Percentiles rank a stretch among this genome's conserved stretches.
Evolutionary conservation across 2,888 invertebrate genomes (phyloP).

Genomic region (Aphodius granarius): DNA sequence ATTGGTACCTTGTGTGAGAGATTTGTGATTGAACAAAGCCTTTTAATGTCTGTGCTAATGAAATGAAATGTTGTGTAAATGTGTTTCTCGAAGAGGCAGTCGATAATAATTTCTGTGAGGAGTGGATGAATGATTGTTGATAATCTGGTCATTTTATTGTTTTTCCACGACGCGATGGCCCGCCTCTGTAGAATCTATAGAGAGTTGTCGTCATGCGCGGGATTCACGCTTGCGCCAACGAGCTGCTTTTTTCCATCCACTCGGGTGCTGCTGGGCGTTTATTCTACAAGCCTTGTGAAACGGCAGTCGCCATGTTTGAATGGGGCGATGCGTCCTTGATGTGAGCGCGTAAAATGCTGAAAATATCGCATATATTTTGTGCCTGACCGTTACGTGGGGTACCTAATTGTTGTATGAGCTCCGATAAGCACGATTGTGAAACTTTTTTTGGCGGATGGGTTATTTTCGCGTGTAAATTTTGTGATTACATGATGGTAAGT

Average conservation of each 20-base stretch:
- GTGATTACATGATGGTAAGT: slow-evolving; percentile 71
- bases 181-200: slow-evolving; percentile 19
- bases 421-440: slow-evolving; percentile 52
- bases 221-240: slow-evolving; percentile 36
- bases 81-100: slow-evolving; percentile 56
- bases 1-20: slow-evolving; percentile 38
- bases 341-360: slow-evolving; percentile 55
- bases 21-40: slow-evolving; percentile 53
- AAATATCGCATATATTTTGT: slow-evolving; percentile 57
- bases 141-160: slow-evolving; percentile 38
- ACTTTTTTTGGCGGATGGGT: slow-evolving; percentile 61
- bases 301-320: slow-evolving; percentile 59
- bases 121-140: slow-evolving; percentile 39
- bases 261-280: slow-evolving; percentile 40
- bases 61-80: slow-evolving; percentile 62
- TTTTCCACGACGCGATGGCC: background rate
- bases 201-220: slow-evolving; percentile 30
- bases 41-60: slow-evolving; percentile 59
- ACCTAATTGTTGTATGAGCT: slow-evolving; percentile 56
- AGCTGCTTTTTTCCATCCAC: slow-evolving; percentile 26
- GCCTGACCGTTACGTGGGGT: slow-evolving; percentile 59
- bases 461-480: slow-evolving; percentile 60
- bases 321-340: slow-evolving; percentile 54
- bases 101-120: slow-evolving; percentile 54
- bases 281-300: slow-evolving; percentile 45